Percentiles rank a stretch among this genome's conserved stretches.
phyloP scores from a whole-genome alignment of 2,113 vertebrate species.

The Nymphicus hollandicus region DNA sequence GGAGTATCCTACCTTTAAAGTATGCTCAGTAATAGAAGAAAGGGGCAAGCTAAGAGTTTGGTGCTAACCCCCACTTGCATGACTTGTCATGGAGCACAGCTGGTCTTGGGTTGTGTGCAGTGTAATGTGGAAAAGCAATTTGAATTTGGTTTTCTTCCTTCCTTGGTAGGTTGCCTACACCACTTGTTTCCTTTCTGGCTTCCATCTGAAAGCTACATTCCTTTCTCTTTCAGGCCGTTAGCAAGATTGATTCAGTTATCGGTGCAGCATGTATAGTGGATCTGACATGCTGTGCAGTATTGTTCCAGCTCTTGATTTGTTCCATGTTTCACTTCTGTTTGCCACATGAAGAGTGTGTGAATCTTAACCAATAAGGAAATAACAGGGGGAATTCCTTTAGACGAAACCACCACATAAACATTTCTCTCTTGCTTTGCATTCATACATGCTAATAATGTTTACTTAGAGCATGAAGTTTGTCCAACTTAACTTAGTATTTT shows the following conservation, averaged over 20 bases:
- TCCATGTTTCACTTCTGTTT: conserved; percentile 61
- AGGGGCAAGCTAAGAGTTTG: background rate
- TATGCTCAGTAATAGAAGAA: background rate
- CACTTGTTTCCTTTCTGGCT: conserved; percentile 60
- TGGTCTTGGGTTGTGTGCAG: background rate
- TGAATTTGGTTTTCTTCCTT: conserved; percentile 53
- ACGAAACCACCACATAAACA: conserved; percentile 36
- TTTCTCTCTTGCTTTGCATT: conserved; percentile 32
- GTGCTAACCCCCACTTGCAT: background rate
- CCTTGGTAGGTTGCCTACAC: conserved; percentile 46
- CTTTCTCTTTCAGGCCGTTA: conserved; percentile 32
- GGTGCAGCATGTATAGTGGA: background rate
- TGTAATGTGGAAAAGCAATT: conserved; percentile 6
- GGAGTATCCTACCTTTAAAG: background rate
- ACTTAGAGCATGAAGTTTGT: background rate
- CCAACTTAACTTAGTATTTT: background rate
- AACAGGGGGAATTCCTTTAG: conserved; percentile 44
- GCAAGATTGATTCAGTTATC: conserved; percentile 40
- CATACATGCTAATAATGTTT: background rate
- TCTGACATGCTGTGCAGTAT: conserved; percentile 3
- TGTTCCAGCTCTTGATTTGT: conserved; percentile 62
- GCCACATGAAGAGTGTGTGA: conserved; percentile 51
- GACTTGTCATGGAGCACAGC: conserved; percentile 17
- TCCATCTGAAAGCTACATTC: conserved; percentile 29
- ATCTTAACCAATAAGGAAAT: conserved; percentile 48